These are phyloP conservation scores for Sapayoa aenigma DNA, from an alignment of 2,113 vertebrate species.

Conservation along the genomic window DNA sequence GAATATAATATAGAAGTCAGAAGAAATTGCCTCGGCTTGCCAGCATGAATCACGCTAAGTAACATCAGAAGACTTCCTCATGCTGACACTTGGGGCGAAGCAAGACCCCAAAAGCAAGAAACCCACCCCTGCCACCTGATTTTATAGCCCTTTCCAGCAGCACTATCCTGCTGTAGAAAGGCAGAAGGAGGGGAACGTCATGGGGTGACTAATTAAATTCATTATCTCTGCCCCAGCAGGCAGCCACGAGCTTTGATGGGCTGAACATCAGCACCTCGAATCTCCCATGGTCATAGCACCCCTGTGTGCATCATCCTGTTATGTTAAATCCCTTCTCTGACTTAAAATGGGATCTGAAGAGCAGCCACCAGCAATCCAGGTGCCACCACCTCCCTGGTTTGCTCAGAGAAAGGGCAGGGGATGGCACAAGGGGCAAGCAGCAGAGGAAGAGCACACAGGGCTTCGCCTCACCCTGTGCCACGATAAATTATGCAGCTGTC, in stretches of 20 bases:
- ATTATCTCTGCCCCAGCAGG: background rate
- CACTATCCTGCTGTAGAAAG: background rate
- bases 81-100: background rate
- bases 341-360: background rate
- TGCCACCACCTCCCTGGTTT: background rate
- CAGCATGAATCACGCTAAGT: background rate
- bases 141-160: background rate
- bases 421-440: background rate
- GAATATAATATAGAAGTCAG: conserved; percentile 1
- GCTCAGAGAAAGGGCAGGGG: background rate
- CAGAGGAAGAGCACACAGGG: background rate
- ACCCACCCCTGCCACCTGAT: background rate
- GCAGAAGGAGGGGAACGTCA: background rate
- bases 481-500: conserved; percentile 73
- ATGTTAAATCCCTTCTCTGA: background rate
- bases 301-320: accelerated
- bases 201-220: background rate
- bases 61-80: background rate
- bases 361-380: background rate
- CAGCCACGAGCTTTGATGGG: background rate
- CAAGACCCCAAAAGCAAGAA: background rate
- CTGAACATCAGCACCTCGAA: background rate
- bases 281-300: background rate
- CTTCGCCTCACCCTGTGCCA: conserved; percentile 20
- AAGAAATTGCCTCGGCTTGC: background rate